A percentile compares a stretch with the other conserved stretches of the same genome.
These are phyloP conservation scores for Eupithecia subumbrata DNA, from an alignment of 2,888 invertebrate species.

Conservation along the genomic window DNA sequence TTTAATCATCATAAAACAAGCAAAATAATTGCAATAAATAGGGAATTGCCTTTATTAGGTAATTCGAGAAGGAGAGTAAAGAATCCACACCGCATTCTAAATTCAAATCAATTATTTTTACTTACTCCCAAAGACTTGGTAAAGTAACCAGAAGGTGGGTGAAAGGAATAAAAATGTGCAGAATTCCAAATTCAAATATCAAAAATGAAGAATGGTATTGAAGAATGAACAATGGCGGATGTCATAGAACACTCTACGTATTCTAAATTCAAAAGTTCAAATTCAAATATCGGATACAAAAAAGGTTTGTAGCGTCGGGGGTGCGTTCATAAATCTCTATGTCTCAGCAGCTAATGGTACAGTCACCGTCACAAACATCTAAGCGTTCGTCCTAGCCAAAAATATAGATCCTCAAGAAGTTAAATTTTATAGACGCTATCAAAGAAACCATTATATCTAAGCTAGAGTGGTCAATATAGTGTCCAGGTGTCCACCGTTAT, in stretches of 20 bases:
- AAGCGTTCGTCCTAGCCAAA: not conserved
- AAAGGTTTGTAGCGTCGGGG: constrained; percentile 72
- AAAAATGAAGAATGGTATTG: not conserved
- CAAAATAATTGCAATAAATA: not conserved
- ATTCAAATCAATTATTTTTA: not conserved
- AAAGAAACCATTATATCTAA: not conserved
- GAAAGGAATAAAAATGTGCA: not conserved
- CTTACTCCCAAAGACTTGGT: not conserved
- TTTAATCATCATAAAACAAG: not conserved
- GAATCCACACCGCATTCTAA: not conserved
- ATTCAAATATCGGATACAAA: constrained; percentile 60
- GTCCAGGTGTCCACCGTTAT: too few relatives aligned
- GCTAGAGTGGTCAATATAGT: too few relatives aligned
- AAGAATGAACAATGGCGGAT: constrained; percentile 7
- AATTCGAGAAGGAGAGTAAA: not conserved
- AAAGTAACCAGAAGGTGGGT: not conserved
- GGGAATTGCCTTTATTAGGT: not conserved
- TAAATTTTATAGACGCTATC: not conserved
- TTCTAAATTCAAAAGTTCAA: constrained; percentile 48
- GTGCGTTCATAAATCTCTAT: constrained; percentile 78
- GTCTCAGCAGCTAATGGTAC: constrained; percentile 77
- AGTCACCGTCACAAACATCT: not conserved
- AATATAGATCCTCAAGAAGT: not conserved
- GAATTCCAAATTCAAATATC: constrained; percentile 2
- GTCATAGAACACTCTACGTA: constrained; percentile 3